Base-by-base conservation (phyloP, 2,797 vertebrate genomes). In the Graptemys geographica region DNA sequence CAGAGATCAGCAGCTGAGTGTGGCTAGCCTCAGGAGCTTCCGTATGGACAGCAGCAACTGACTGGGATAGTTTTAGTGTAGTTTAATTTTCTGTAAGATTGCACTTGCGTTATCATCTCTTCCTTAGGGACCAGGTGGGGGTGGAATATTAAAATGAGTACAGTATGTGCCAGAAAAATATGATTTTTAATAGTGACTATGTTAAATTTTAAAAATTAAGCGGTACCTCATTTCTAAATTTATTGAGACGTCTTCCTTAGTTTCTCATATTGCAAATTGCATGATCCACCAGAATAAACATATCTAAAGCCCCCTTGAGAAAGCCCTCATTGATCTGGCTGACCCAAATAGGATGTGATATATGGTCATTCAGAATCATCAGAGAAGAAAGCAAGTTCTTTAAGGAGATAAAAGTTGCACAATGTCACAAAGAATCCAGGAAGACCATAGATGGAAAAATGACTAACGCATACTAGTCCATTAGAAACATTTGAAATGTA, bases 351-450 rank as follows among this genome's bases (percentile, higher is more conserved):
- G 19, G 74, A 79, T 31, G n/a, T 12, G 33, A n/a, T 72, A 25
- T 72, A 69, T 53, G 62, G 55, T 15, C 62, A 52, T 41, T 89
- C 57, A 87, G 53, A 88, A 83, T 55, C 12, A 83, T 56, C 41
- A 91, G 51, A 1, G 1, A 33, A 59, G 27, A 56, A 81, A 84
- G 78, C 19, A 81, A 83, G 51, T 78, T 81, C 15, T 4, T 41
- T 62, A 47, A 86, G 62, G 57, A 81, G 44, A 33, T 69, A 89
- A 84, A 84, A 37, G 33, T 28, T 79, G 49, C 33, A 87, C 84
- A 84, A 52, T 13, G 90, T 10, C 56, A 86, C 41, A 86, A 79
- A 62, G 69, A n/a, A 49, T 31, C 41, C 74, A 33, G 37, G 10
- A 49, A 33, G 44, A 41, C 44, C 53, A 57, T 16, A 51, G 41